A percentile compares a stretch with the other conserved stretches of the same genome.
Conservation (phyloP, 2,888 invertebrate species). For the Drosophila longiperda region DNA sequence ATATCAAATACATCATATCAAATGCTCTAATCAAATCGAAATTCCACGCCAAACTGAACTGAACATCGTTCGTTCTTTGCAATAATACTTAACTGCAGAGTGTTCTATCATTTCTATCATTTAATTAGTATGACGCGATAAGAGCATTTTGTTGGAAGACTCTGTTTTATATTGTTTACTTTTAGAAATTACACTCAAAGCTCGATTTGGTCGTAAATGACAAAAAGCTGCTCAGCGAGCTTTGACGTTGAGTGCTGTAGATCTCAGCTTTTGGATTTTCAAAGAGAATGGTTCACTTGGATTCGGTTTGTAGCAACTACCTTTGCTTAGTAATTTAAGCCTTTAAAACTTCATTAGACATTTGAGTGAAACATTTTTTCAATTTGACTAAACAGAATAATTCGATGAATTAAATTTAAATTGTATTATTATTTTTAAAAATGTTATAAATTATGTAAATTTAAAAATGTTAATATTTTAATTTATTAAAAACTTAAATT, state of each 20-base stretch:
- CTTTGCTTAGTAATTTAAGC: background rate
- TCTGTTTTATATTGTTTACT: conserved; percentile 2
- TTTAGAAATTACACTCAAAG: background rate
- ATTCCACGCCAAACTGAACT: conserved; percentile 25
- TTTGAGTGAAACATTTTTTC: background rate
- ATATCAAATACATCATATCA: conserved; percentile 69
- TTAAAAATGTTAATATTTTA: background rate
- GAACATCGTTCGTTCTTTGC: background rate
- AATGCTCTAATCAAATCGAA: background rate
- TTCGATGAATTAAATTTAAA: background rate
- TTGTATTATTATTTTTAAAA: background rate
- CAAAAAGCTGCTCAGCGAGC: conserved; percentile 15
- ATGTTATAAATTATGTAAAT: background rate
- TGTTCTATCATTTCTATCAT: no score
- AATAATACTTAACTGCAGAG: background rate
- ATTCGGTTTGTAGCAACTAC: background rate
- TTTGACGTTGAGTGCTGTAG: background rate
- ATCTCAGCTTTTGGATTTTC: background rate
- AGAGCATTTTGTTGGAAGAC: background rate
- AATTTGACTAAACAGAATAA: background rate
- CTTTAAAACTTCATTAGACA: background rate
- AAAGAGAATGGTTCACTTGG: background rate
- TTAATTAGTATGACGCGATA: background rate
- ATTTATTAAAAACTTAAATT: conserved; percentile 1
- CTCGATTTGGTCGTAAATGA: background rate